Percentiles rank a stretch among this genome's conserved stretches.
These are phyloP conservation scores for Autographa gamma DNA, from an alignment of 2,888 invertebrate species.

Conservation along the genomic window DNA sequence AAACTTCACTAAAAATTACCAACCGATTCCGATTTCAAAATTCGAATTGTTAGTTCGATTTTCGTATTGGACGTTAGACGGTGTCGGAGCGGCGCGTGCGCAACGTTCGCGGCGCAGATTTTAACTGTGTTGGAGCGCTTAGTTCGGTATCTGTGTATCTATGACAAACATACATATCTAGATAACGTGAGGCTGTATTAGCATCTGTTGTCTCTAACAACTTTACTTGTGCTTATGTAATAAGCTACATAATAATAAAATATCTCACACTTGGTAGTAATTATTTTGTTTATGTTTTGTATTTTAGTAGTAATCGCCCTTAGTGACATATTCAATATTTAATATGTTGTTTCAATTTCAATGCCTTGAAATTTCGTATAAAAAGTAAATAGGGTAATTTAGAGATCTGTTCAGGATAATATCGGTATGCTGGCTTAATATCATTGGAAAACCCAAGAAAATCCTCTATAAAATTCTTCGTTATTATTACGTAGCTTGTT, in stretches of 20 bases:
- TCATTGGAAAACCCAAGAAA: too few relatives aligned
- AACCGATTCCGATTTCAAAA: slow-evolving; percentile 33
- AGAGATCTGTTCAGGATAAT: too few relatives aligned
- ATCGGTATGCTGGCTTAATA: too few relatives aligned
- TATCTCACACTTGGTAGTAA: neutral
- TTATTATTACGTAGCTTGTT: too few relatives aligned
- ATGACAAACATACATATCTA: slow-evolving; percentile 61
- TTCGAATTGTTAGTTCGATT: slow-evolving; percentile 60
- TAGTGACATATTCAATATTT: too few relatives aligned
- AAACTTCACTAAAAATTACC: slow-evolving; percentile 32
- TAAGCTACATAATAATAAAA: slow-evolving; percentile 9
- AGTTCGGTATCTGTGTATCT: slow-evolving; percentile 65
- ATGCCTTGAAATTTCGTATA: too few relatives aligned
- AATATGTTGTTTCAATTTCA: too few relatives aligned
- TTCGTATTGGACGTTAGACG: slow-evolving; percentile 54
- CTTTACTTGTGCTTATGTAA: slow-evolving; percentile 35
- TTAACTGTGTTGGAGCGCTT: slow-evolving; percentile 75
- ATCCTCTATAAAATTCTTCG: too few relatives aligned
- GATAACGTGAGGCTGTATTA: slow-evolving; percentile 54
- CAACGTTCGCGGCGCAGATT: slow-evolving; percentile 79
- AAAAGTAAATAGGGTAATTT: too few relatives aligned
- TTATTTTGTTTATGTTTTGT: neutral
- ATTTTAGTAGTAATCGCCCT: too few relatives aligned
- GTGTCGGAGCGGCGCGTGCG: slow-evolving; percentile 80
- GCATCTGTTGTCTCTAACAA: slow-evolving; percentile 27